Conservation (phyloP, 2,888 invertebrate genomes). For the Onchidella celtica region DNA sequence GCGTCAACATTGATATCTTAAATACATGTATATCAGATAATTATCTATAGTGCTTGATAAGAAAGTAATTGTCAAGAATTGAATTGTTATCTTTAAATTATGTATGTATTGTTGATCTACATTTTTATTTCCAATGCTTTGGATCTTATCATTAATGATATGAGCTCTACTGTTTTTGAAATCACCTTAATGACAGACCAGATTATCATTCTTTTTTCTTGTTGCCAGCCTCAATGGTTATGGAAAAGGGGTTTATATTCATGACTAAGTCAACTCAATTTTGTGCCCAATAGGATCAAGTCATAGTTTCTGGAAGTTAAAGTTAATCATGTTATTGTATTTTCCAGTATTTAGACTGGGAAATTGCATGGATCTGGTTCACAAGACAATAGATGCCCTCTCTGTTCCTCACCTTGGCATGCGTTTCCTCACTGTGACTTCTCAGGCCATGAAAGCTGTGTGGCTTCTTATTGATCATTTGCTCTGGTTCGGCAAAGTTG, state of each 20-base stretch:
- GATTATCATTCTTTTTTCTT: too few species aligned
- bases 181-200: too few species aligned
- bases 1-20: too few species aligned
- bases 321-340: too few species aligned
- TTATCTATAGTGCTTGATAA: too few species aligned
- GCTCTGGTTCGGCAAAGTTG: conserved; percentile 56
- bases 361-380: conserved; percentile 52
- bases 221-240: background rate
- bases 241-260: background rate
- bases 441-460: conserved; percentile 51
- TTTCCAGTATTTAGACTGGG: conserved; percentile 58
- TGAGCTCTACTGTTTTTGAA: too few species aligned
- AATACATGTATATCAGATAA: too few species aligned
- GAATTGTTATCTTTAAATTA: too few species aligned
- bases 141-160: too few species aligned
- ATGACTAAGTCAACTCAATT: background rate
- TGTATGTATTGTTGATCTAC: too few species aligned
- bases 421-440: conserved; percentile 46
- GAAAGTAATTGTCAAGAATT: too few species aligned
- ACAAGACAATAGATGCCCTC: conserved; percentile 52
- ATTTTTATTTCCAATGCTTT: too few species aligned
- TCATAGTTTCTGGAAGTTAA: background rate
- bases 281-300: background rate
- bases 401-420: conserved; percentile 40
- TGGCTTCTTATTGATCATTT: conserved; percentile 56